These are phyloP conservation scores for Scaptomyza polygonia DNA, from an alignment of 2,888 invertebrate species.

Conservation along the genomic window DNA sequence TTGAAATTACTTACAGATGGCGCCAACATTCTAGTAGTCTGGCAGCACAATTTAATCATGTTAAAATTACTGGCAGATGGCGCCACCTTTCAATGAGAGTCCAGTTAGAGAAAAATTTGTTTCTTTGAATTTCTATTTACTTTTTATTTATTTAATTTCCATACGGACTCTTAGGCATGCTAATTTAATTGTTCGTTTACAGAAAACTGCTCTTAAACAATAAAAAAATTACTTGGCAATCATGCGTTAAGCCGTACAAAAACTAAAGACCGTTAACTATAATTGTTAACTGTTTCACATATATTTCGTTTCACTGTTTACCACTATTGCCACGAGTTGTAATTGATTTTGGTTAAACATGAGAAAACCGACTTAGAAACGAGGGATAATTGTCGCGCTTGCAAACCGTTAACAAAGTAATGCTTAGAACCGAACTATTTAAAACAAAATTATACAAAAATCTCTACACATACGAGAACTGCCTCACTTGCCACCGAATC, in stretches of 20 bases:
- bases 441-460: conserved; percentile 67
- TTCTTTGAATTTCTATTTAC: conserved; percentile 17
- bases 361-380: conserved; percentile 28
- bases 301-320: conserved; percentile 29
- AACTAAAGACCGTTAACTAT: conserved; percentile 26
- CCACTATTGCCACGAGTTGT: conserved; percentile 30
- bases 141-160: conserved; percentile 43
- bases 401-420: conserved; percentile 57
- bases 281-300: conserved; percentile 50
- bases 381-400: conserved; percentile 41
- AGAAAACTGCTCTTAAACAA: conserved; percentile 50
- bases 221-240: conserved; percentile 35
- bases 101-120: neutral
- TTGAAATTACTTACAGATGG: neutral
- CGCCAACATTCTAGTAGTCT: conserved; percentile 11
- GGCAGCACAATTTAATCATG: neutral
- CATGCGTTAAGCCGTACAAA: conserved; percentile 40
- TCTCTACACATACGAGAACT: conserved; percentile 34
- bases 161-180: conserved; percentile 41
- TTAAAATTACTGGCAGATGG: neutral
- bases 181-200: conserved; percentile 42
- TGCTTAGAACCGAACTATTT: conserved; percentile 64
- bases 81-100: neutral
- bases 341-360: conserved; percentile 48
- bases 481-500: conserved; percentile 84